Base-by-base conservation (phyloP, 1,140 invertebrate species). In the Brachystomella parvula region DNA sequence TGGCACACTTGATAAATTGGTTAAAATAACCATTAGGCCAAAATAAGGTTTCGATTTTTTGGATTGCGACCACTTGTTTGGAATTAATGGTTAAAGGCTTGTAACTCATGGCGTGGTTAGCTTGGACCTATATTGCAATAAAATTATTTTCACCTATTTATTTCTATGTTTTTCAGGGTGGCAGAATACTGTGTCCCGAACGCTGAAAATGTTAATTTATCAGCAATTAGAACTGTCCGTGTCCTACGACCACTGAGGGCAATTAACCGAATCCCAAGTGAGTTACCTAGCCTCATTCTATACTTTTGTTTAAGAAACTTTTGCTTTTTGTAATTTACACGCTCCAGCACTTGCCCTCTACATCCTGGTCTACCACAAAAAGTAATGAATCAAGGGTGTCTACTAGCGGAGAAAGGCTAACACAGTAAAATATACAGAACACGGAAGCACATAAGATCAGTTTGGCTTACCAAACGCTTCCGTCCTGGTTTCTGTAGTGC, bases 211-310 rank as follows among this genome's bases (percentile, higher is more conserved):
- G 89, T 99, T 77, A 99, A 98, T 82, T 82, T 99, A 76, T 96
- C 96, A 66, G 94, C 96, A 39, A 98, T 99, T 76, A 83, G 96
- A 76, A 98, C 96, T 58, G 96, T 99, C 74, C 85, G 96, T 76
- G 96, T 99, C 44, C 82, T 99, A 33, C 82, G 96, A 75, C 96
- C 96, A 30, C 81, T 99, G 64, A 81, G 96, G 71, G 96, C 96
- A 60, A 99, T 99, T 79, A 99, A 99, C 83, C 86, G 96, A 78
- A 98, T 99, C 86, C 96, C 96, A 77, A 99, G 96, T 96, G 84
- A 95, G 94, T 89, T 33, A 62, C n/a, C 53, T 58, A 60, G 17
- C 56, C 47, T 68, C 6, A 53, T 53, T 53, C 49, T 24, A 53
- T 6, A 19, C 35, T 39, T 39, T 19, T 39, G 19, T 39, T 39